Conservation (phyloP, 1,140 invertebrate genomes). For the Tetragnatha versicolor region DNA sequence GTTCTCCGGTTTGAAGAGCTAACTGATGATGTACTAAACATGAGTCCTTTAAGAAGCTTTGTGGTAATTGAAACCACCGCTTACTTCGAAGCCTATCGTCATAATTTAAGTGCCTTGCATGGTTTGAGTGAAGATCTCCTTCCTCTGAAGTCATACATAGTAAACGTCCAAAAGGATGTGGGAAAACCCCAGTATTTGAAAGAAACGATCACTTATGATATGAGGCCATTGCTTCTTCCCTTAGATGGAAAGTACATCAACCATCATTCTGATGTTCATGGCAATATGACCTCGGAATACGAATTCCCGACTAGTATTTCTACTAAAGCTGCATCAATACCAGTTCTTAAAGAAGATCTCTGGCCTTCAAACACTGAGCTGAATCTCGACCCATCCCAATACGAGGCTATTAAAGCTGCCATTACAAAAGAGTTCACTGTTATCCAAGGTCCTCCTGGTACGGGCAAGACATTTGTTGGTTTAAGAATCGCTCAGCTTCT, state of each 20-base stretch:
- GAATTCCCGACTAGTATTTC: not conserved
- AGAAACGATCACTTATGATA: slow-evolving; percentile 25
- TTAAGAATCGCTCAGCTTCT: slow-evolving; percentile 63
- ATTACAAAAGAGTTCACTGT: slow-evolving; percentile 69
- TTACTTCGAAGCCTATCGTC: slow-evolving; percentile 67
- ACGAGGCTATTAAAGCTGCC: slow-evolving; percentile 64
- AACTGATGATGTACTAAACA: slow-evolving; percentile 9
- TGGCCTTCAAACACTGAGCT: slow-evolving; percentile 58
- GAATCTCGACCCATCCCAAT: slow-evolving; percentile 65
- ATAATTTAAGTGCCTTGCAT: slow-evolving; percentile 65
- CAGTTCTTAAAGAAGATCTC: slow-evolving; percentile 12
- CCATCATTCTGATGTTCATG: not conserved
- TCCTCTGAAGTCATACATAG: slow-evolving; percentile 62
- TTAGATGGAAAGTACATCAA: slow-evolving; percentile 56
- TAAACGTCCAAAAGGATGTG: slow-evolving; percentile 56
- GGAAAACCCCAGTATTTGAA: slow-evolving; percentile 37
- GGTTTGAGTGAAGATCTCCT: slow-evolving; percentile 61
- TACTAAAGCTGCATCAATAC: slow-evolving; percentile 53
- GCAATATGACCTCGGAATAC: not conserved
- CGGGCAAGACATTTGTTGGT: slow-evolving; percentile 80
- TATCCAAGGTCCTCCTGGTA: slow-evolving; percentile 81
- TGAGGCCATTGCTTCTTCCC: slow-evolving; percentile 1
- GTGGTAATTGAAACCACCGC: slow-evolving; percentile 66
- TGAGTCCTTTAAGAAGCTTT: slow-evolving; percentile 41
- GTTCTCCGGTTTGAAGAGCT: slow-evolving; percentile 37